Evolutionary conservation across 2,888 invertebrate genomes (phyloP), one percentile per base, ranked within the genome.

Genomic region (Netelia virgata): DNA sequence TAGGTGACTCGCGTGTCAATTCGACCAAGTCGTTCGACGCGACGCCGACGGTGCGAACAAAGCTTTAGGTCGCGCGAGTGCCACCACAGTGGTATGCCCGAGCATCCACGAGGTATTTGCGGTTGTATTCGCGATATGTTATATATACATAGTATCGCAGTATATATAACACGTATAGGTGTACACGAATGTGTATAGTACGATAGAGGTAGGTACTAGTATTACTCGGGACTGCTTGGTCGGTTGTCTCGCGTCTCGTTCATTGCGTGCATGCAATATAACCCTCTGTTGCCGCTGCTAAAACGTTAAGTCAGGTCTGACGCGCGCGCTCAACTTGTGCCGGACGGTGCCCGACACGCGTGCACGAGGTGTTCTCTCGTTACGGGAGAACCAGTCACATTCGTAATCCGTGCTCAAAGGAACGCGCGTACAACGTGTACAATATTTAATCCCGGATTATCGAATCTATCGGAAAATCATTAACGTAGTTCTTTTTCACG

Each of bases 271-370:
- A 75, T 73, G 82, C 84, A 72, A 82, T 82, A 64, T 47, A 16
- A 63, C 59, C 78, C 70, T 78, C 28, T n/a, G 47, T 64, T 66
- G 69, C 20, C 20, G 72, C 63, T 64, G 68, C 66, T 82, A 59
- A 82, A 84, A 75, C 77, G 78, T 82, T 75, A 81, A 84, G 77
- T 81, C 68, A 78, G 57, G 41, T 75, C 63, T 61, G 77, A 81
- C 66, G 74, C 77, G 74, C 77, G 77, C 68, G 59, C 50, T 50
- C 57, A n/a, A 73, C 76, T 75, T 64, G 70, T 64, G 57, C 64
- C 64, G 76, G 70, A 64, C 84, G 28, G 64, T 66, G 59, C 23
- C 23, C 43, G 55, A 79, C 43, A 75, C 47, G 69, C 73, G 41
- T 53, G 16, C 59, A 20, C 47, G 20, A 61, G 28, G 55, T 1